Evolutionary conservation across 1,140 invertebrate genomes (phyloP), one percentile per base, ranked within the genome.

Genomic region (Drosophila persimilis): DNA sequence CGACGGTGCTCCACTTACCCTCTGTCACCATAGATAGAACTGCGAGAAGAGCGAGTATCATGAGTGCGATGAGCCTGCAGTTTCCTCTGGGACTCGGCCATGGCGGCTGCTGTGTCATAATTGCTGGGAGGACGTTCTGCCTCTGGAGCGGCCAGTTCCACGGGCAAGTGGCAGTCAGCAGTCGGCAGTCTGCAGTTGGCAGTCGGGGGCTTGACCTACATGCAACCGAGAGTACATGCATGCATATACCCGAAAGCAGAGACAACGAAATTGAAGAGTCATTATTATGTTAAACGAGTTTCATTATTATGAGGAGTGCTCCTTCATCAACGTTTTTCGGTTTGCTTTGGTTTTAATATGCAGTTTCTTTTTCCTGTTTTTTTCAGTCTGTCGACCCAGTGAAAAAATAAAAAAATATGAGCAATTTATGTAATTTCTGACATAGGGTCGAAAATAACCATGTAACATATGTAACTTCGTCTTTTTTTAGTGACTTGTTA

Each of bases 201-300:
- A 58, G 58, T 41, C 58, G 48, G 24, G 5, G 24, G 76, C 83
- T 86, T 88, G 81, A 86, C 81, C 81, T 86, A 86, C 67, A 80
- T 83, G 8, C 24, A 26, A 6, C 53, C 11, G 17, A n/a, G 62
- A 72, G 56, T 70, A 66, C 57, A 26, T 5, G 5, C 3, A 5
- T 26, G 50, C 20, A 48, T 70, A 66, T 60, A 52, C 24, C 64
- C 61, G 35, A 73, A 65, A 54, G 64, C 50, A 62, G 65, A 65
- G 57, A 43, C 62, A 47, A 39, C 22, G 20, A 48, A 72, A 46
- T 58, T 60, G 48, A 44, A 59, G 57, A 70, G 65, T 86, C 78
- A 88, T 86, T 86, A 81, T 67, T 81, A 70, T 74, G 73, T 54
- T 69, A 57, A 88, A 78, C 83, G 76, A 48, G 81, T 81, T 86